Conservation (phyloP, 1,140 invertebrate species). For the Chironomus tepperi region DNA sequence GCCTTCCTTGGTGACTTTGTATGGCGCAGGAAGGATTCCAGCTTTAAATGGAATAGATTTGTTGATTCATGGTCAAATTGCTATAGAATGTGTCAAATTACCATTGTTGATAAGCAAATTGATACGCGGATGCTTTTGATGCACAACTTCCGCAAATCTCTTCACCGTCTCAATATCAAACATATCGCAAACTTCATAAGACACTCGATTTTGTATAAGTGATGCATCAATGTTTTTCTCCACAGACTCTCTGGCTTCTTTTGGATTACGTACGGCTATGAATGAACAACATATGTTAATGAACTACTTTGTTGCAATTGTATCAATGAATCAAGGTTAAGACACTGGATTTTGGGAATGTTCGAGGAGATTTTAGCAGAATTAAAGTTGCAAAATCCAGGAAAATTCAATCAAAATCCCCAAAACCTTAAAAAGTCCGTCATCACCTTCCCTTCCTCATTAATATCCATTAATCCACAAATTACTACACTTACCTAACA, state of each 20-base stretch:
- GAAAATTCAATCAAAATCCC: no score
- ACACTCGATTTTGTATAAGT: conserved; percentile 33
- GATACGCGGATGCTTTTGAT: conserved; percentile 52
- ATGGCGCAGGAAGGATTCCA: not conserved
- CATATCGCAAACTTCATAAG: conserved; percentile 41
- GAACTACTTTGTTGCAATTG: no score
- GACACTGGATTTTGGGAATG: no score
- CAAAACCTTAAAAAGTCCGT: no score
- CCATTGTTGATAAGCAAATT: conserved; percentile 77
- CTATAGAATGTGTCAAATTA: conserved; percentile 35
- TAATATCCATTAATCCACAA: no score
- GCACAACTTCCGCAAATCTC: conserved; percentile 59
- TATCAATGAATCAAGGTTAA: no score
- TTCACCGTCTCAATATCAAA: conserved; percentile 62
- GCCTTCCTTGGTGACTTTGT: conserved; percentile 52
- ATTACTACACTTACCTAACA: conserved; percentile 55
- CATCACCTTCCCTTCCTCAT: no score
- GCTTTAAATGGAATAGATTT: not conserved
- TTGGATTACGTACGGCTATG: conserved; percentile 52
- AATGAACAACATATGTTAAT: not conserved
- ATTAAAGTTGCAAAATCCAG: no score
- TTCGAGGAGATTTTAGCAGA: not conserved
- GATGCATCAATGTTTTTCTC: conserved; percentile 35
- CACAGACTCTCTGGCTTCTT: conserved; percentile 48
- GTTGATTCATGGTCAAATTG: conserved; percentile 31